These are phyloP conservation scores for Lasaia peninsularis DNA, from an alignment of 1,140 invertebrate species.

Conservation along the genomic window DNA sequence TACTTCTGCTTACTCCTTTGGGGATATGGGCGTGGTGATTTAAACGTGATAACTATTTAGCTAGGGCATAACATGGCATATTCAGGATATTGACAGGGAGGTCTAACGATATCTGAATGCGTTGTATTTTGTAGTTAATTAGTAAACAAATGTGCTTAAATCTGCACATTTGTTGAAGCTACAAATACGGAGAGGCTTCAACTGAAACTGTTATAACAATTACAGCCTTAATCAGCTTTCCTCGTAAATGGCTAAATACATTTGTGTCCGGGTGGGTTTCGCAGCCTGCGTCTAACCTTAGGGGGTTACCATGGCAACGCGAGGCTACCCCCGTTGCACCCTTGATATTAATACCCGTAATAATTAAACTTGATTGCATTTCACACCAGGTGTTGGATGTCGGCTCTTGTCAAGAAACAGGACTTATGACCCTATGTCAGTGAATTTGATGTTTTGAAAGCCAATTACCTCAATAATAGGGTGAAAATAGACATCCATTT, in stretches of 20 bases:
- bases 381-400: conserved; percentile 73
- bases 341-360: conserved; percentile 76
- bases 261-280: conserved; percentile 44
- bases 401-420: conserved; percentile 58
- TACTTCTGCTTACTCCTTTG: no score
- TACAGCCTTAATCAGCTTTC: conserved; percentile 61
- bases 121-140: no score
- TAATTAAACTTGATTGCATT: conserved; percentile 77
- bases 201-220: conserved; percentile 40
- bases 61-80: no score
- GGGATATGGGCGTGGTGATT: no score
- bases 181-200: conserved; percentile 18
- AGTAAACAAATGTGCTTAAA: neutral
- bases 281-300: conserved; percentile 54
- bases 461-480: conserved; percentile 24
- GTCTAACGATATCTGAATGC: no score
- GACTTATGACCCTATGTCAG: conserved; percentile 35
- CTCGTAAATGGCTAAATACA: conserved; percentile 65
- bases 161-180: neutral
- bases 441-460: conserved; percentile 30
- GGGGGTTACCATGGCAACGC: conserved; percentile 66
- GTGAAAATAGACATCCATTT: neutral
- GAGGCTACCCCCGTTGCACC: conserved; percentile 62
- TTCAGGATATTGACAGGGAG: no score
- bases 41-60: no score